phyloP scores from a whole-genome alignment of 2,113 vertebrate species.

The Pituophis catenifer region DNA sequence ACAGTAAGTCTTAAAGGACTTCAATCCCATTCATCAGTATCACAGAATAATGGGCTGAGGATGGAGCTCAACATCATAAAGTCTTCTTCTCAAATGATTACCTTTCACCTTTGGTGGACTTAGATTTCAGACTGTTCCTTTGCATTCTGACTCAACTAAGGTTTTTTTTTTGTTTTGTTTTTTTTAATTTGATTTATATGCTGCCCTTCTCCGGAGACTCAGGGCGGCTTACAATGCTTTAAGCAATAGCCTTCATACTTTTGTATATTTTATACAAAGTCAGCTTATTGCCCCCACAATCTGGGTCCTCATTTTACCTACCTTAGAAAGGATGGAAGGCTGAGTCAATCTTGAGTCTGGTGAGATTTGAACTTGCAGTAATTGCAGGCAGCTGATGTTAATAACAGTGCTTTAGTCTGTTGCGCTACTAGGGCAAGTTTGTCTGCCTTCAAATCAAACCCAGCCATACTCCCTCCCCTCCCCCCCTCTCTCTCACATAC shows the following conservation, averaged over 20 bases:
- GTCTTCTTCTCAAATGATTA: not conserved
- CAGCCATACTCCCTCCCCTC: not conserved
- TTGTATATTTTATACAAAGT: too few relatives aligned
- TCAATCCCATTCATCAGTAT: not conserved
- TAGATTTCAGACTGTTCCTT: not conserved
- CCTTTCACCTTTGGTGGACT: not conserved
- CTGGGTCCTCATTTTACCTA: too few relatives aligned
- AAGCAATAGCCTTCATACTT: too few relatives aligned
- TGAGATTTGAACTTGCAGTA: too few relatives aligned
- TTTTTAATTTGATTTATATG: too few relatives aligned
- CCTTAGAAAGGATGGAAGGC: too few relatives aligned
- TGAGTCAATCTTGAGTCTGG: too few relatives aligned
- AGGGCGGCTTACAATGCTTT: too few relatives aligned
- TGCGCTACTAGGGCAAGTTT: not conserved
- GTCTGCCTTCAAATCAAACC: not conserved
- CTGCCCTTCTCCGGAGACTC: too few relatives aligned
- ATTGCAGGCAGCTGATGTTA: too few relatives aligned
- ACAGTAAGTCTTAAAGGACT: not conserved
- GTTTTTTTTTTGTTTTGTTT: not conserved
- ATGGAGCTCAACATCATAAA: not conserved
- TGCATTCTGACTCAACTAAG: not conserved
- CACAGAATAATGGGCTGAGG: not conserved
- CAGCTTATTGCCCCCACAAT: too few relatives aligned
- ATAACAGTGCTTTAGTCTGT: too few relatives aligned
- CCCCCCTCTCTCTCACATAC: not conserved